A percentile compares a stretch with the other conserved stretches of the same genome.
Conservation (phyloP, 2,888 invertebrate genomes). For the Coleophora deauratella region DNA sequence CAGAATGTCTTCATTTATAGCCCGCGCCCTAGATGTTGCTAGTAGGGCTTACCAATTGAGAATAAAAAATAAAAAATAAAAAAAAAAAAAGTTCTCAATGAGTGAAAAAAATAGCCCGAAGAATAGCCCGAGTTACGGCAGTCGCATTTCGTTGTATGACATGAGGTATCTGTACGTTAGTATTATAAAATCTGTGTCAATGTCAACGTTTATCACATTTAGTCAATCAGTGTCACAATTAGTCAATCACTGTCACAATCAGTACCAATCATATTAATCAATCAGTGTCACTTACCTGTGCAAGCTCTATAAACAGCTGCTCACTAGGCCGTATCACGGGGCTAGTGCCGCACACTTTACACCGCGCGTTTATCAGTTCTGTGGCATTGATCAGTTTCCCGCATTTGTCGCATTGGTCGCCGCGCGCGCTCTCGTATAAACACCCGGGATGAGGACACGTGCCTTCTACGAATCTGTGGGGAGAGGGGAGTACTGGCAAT, state of each 20-base stretch:
- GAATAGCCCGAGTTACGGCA: too few species aligned
- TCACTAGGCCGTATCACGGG: slow-evolving; percentile 85
- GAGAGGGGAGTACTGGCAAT: neutral
- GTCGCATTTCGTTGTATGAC: too few species aligned
- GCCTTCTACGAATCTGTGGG: slow-evolving; percentile 92
- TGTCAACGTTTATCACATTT: too few species aligned
- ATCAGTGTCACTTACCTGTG: slow-evolving; percentile 76
- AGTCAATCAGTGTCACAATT: neutral
- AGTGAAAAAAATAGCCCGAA: too few species aligned
- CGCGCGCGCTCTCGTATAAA: slow-evolving; percentile 92
- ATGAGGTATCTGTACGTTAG: too few species aligned
- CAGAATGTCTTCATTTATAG: too few species aligned
- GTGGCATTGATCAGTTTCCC: slow-evolving; percentile 95
- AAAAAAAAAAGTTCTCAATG: too few species aligned
- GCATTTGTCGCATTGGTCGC: slow-evolving; percentile 99
- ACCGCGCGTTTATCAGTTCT: slow-evolving; percentile 83
- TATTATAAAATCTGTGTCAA: too few species aligned
- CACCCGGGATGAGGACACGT: slow-evolving; percentile 92
- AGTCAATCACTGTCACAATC: neutral
- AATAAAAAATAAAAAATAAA: too few species aligned
- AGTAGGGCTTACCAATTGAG: too few species aligned
- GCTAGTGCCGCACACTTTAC: slow-evolving; percentile 84
- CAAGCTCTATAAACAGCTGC: slow-evolving; percentile 96
- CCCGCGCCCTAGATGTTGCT: too few species aligned
- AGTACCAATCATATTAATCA: neutral